Base-by-base conservation (phyloP, 2,113 vertebrate species). In the Lathamus discolor region DNA sequence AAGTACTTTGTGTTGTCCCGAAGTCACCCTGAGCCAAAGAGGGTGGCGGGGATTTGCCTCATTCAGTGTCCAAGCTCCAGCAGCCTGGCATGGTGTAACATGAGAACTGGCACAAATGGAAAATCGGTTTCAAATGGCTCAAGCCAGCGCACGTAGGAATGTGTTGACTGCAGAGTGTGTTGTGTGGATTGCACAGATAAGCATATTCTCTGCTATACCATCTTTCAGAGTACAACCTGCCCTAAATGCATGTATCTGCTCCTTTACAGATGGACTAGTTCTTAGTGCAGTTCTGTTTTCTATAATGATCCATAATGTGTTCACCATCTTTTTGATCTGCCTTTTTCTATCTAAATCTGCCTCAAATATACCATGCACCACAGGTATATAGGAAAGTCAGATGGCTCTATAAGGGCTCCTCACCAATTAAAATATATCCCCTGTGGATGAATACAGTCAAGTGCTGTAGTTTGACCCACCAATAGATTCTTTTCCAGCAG, bases 401-500 rank as follows among this genome's bases (percentile, higher is more conserved):
- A 68, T 73, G 75, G 37, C 49, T 88, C 69, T 93, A 23, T 89
- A 87, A 92, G 88, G 93, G 77, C 77, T 96, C 39, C 86, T 92
- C 48, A 93, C 83, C 93, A 97, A 96, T 96, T 96, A 96, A 96
- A 96, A 96, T 82, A 69, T 93, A 79, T 91, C 70, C 81, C 70
- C 88, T 85, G 86, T 83, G 59, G 91, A 89, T 87, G 74, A 80
- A 78, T 93, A 85, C 49, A 89, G 91, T 63, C 80, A 86, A 82
- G 46, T 89, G 35, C 73, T 85, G 17, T 49, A 88, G 70, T 92
- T n/a, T 87, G 86, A 86, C 67, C 74, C 41, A 37, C 72, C 68
- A 70, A 92, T 80, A 84, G 31, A 54, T 61, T 68, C 64, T 82
- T 93, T 79, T 95, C 61, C 86, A 86, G 88, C 78, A 96, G 81